Evolutionary conservation across 2,113 vertebrate genomes (phyloP).

Genomic region (Trematocara variabile): DNA sequence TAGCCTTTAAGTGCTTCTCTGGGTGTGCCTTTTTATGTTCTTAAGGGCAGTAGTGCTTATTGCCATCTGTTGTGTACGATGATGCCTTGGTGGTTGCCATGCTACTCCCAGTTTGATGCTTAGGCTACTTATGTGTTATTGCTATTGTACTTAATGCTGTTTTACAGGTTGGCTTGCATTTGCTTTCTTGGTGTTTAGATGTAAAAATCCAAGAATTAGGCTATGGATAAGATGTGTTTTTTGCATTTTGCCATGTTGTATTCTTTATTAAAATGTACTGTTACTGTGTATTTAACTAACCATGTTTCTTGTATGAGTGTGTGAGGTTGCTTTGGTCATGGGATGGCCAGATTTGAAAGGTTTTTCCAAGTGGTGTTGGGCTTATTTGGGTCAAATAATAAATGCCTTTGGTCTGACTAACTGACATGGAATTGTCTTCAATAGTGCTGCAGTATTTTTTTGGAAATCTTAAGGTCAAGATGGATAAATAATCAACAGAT

Average conservation of each 20-base stretch:
- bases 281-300: constrained; percentile 51
- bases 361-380: constrained; percentile 22
- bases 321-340: constrained; percentile 53
- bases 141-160: not conserved
- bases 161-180: not conserved
- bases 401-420: constrained; percentile 8
- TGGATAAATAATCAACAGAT: not conserved
- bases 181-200: not conserved
- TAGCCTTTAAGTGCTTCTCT: not conserved
- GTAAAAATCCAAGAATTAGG: not conserved
- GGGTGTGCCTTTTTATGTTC: not conserved
- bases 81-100: not conserved
- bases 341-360: not conserved
- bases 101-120: not conserved
- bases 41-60: not conserved
- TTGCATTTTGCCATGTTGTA: not conserved
- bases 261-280: constrained; percentile 6
- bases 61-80: not conserved
- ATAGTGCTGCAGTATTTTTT: not conserved
- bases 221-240: not conserved
- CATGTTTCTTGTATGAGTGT: constrained; percentile 58
- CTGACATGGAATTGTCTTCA: constrained; percentile 29
- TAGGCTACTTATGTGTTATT: not conserved
- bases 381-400: not conserved
- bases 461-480: not conserved